Percentiles rank a stretch among this genome's conserved stretches.
These are phyloP conservation scores for Glyphotaelius pellucidus DNA, from an alignment of 2,888 invertebrate species.

Conservation along the genomic window DNA sequence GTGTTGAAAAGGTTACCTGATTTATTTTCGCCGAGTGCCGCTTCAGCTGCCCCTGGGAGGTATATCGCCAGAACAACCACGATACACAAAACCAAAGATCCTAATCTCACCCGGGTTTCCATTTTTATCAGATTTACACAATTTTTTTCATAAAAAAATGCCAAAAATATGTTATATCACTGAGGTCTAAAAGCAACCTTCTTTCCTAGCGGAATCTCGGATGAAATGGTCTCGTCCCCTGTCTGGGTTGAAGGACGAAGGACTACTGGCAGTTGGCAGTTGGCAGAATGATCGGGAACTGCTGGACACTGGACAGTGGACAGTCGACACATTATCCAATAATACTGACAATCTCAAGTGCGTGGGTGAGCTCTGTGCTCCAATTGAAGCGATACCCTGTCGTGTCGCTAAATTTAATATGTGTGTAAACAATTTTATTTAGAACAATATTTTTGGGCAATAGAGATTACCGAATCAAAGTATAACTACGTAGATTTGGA, in stretches of 20 bases:
- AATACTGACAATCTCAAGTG: background rate
- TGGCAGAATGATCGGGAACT: background rate
- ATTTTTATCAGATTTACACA: background rate
- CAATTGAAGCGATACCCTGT: background rate
- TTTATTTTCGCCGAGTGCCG: background rate
- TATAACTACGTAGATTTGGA: background rate
- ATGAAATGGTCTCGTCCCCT: background rate
- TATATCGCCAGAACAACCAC: background rate
- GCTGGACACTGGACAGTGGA: background rate
- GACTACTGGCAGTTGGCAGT: background rate
- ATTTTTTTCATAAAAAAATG: background rate
- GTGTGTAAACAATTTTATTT: background rate
- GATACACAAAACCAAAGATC: background rate
- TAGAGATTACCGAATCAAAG: background rate
- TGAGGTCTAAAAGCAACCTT: background rate
- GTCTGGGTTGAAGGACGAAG: background rate
- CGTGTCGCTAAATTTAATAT: background rate
- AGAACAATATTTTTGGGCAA: background rate
- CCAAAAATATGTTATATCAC: background rate
- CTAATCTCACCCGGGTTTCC: background rate
- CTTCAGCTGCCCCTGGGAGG: background rate
- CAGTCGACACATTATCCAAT: background rate
- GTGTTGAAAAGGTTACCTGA: slow-evolving; percentile 7
- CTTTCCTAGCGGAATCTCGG: background rate
- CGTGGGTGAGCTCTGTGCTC: background rate